These are phyloP conservation scores for Paralvinella palmiformis DNA, from an alignment of 1,140 invertebrate species.

Conservation along the genomic window DNA sequence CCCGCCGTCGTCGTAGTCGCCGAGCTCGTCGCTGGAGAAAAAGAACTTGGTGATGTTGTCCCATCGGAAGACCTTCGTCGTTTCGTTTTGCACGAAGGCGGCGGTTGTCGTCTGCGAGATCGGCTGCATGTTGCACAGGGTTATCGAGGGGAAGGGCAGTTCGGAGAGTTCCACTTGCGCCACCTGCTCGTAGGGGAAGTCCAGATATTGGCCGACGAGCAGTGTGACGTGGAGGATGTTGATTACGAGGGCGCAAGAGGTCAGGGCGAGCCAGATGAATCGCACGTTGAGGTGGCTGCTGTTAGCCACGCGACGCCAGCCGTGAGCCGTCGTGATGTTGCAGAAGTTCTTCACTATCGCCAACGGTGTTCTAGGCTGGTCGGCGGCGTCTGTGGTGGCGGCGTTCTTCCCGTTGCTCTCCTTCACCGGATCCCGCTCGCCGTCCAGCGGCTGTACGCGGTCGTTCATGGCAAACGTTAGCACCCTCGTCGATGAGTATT, in stretches of 20 bases:
- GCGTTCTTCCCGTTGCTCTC: no score
- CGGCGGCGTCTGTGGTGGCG: no score
- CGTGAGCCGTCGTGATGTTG: conserved; percentile 9
- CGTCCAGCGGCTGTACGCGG: no score
- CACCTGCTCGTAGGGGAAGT: conserved; percentile 4
- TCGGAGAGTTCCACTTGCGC: conserved; percentile 2
- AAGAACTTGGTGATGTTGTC: conserved; percentile 10
- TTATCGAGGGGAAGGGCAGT: conserved; percentile 8
- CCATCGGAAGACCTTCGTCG: conserved; percentile 1
- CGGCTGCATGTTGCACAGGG: conserved; percentile 12
- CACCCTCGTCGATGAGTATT: no score
- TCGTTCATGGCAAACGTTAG: no score
- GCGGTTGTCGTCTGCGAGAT: conserved; percentile 1
- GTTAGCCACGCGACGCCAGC: not conserved
- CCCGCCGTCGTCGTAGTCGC: no score
- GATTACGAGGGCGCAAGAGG: not conserved
- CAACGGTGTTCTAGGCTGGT: no score
- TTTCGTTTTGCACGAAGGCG: not conserved
- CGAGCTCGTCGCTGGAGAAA: not conserved
- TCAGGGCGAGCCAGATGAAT: not conserved
- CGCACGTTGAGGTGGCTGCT: not conserved
- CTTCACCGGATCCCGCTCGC: no score
- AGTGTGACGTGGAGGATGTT: conserved; percentile 5
- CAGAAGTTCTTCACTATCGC: conserved; percentile 4
- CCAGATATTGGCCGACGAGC: conserved; percentile 9